Evolutionary conservation across 1,140 invertebrate species (phyloP).

Genomic region (Lepidostoma basale): DNA sequence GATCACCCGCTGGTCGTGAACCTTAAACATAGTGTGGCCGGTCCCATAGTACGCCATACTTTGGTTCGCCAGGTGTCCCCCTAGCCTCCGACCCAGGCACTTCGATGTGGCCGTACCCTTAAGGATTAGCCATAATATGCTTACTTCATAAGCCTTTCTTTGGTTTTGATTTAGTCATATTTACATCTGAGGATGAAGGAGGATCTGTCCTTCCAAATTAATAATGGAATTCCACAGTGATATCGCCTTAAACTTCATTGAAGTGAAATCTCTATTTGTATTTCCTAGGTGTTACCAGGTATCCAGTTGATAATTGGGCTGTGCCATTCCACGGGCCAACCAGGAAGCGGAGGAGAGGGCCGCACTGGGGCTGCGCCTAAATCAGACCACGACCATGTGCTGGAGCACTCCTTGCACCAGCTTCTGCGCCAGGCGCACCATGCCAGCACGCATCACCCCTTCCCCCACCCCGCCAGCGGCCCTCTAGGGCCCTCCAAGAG

Average conservation of each 20-base stretch:
- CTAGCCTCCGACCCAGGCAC: too few species aligned
- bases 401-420: slow-evolving; percentile 96
- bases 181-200: too few species aligned
- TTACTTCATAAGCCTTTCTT: too few species aligned
- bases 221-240: too few species aligned
- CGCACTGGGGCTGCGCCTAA: slow-evolving; percentile 65
- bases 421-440: slow-evolving; percentile 89
- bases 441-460: slow-evolving; percentile 89
- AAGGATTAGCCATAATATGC: too few species aligned
- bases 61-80: too few species aligned
- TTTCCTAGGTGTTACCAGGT: slow-evolving; percentile 80
- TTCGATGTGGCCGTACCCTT: too few species aligned
- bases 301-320: slow-evolving; percentile 85
- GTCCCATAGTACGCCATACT: too few species aligned
- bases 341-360: slow-evolving; percentile 4
- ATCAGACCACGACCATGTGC: slow-evolving; percentile 91
- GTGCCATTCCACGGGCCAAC: slow-evolving; percentile 75
- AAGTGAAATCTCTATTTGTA: slow-evolving; percentile 14
- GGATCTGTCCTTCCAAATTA: too few species aligned
- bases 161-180: slow-evolving; percentile 3
- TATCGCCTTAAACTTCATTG: too few species aligned
- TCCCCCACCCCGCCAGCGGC: slow-evolving; percentile 92
- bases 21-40: too few species aligned
- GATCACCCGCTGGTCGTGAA: too few species aligned
- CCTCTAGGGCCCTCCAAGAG: slow-evolving; percentile 89